Percentiles rank a stretch among this genome's conserved stretches.
These are phyloP conservation scores for Cotesia typhae DNA, from an alignment of 1,140 invertebrate genomes.

Conservation along the genomic window DNA sequence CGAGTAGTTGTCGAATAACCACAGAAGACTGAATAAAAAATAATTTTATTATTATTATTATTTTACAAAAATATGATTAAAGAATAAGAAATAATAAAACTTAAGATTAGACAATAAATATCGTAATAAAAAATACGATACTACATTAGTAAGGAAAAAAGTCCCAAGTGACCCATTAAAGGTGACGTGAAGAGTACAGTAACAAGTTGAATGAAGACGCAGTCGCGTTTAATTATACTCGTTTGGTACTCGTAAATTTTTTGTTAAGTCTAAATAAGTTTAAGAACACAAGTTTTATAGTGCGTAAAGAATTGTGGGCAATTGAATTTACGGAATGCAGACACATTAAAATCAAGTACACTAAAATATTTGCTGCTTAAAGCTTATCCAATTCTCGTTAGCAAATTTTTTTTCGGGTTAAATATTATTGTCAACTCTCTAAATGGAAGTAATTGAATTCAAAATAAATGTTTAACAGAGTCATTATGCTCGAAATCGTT, in stretches of 20 bases:
- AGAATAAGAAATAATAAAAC: too few species aligned
- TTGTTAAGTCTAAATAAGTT: conserved; percentile 13
- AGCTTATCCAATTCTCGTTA: not conserved
- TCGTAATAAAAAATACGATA: too few species aligned
- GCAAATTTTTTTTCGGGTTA: not conserved
- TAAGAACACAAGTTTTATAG: not conserved
- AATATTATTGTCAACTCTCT: not conserved
- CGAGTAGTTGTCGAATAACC: too few species aligned
- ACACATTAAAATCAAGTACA: conserved; percentile 27
- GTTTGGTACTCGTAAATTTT: conserved; percentile 11
- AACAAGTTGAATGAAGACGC: conserved; percentile 13
- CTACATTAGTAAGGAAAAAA: not conserved
- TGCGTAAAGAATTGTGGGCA: conserved; percentile 1
- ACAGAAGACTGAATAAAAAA: too few species aligned
- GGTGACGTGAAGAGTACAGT: not conserved
- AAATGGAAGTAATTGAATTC: not conserved
- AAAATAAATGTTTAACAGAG: conserved; percentile 1
- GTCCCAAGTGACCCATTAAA: conserved; percentile 21
- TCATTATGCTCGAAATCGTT: not conserved
- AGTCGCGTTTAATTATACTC: conserved; percentile 16
- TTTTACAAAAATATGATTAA: too few species aligned
- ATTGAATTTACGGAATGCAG: conserved; percentile 34
- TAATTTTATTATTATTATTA: too few species aligned
- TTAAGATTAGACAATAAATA: too few species aligned
- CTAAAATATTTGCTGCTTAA: not conserved